phyloP scores from a whole-genome alignment of 2,888 invertebrate species.

The Lordiphosa fenestrarum region DNA sequence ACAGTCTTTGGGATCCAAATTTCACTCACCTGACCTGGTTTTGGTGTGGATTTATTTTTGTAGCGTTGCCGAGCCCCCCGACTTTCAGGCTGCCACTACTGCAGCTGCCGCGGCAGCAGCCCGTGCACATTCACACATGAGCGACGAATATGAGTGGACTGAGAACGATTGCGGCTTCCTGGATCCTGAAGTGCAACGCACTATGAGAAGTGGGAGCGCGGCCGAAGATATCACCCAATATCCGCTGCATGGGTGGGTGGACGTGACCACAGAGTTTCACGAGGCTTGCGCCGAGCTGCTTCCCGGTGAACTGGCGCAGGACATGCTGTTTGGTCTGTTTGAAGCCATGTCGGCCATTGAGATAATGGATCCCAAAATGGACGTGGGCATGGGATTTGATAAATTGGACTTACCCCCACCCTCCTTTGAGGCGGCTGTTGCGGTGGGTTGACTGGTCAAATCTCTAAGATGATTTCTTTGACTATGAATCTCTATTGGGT shows the following conservation, averaged over 20 bases:
- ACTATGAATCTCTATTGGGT: background rate
- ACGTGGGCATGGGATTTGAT: slow-evolving; percentile 98
- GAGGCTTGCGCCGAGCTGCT: slow-evolving; percentile 86
- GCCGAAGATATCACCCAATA: slow-evolving; percentile 74
- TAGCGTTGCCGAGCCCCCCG: slow-evolving; percentile 48
- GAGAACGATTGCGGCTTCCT: slow-evolving; percentile 60
- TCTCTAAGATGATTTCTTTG: background rate
- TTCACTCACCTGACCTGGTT: too few relatives aligned
- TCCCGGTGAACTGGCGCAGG: slow-evolving; percentile 94
- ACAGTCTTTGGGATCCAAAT: background rate
- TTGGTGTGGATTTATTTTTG: background rate
- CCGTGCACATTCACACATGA: slow-evolving; percentile 23
- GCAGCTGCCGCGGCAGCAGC: slow-evolving; percentile 59
- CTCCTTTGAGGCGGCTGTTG: slow-evolving; percentile 92
- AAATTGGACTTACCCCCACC: slow-evolving; percentile 91
- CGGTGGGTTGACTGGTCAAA: slow-evolving; percentile 81
- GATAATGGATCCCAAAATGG: slow-evolving; percentile 99
- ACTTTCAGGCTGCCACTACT: slow-evolving; percentile 72
- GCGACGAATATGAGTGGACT: slow-evolving; percentile 27
- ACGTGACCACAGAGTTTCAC: slow-evolving; percentile 83
- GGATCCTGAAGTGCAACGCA: slow-evolving; percentile 69
- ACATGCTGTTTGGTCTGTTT: slow-evolving; percentile 94
- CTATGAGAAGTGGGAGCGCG: slow-evolving; percentile 55
- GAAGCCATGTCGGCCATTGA: slow-evolving; percentile 99
- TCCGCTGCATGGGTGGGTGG: slow-evolving; percentile 78